Base-by-base conservation (phyloP, 2,888 invertebrate genomes). In the Mesoligia furuncula region DNA sequence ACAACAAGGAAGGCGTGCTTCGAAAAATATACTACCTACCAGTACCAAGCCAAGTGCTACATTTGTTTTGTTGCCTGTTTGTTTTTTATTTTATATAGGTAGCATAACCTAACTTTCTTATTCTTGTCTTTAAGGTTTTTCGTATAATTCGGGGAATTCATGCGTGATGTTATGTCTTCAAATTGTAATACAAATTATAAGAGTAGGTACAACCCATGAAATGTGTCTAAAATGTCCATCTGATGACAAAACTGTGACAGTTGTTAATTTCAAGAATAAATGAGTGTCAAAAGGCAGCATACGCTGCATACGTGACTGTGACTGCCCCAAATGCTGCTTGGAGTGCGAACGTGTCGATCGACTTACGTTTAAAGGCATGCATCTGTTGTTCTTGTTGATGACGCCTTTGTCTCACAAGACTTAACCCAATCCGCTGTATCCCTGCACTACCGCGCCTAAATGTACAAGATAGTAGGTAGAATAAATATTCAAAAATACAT, bases 321-420 rank as follows among this genome's bases (percentile, higher is more conserved):
- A 77, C 75, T 85, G 87, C 78, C 83, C 86, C 79, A 83, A 85
- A 80, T 86, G 61, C 70, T 72, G 71, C 57, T 73, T 77, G 71
- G 36, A 82, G 65, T 78, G 65, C 72, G 71, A 79, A 83, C 85
- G 85, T 87, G 85, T 85, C 73, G 75, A 85, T 83, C 70, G 73
- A 68, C 68, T 65, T 75, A 78, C 68, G 45, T 76, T 77, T 75
- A 66, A 70, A 75, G 57, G 65, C 74, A 76, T 68, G 75, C 71
- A 76, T 82, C 66, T 71, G 70, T 64, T 65, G 65, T 62, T 71
- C 67, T 64, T 65, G 65, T 62, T 75, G 68, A 59, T 74, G 75
- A 76, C 48, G 27, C 68, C 59, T 62, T 64, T 71, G 79, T 62
- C 62, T 73, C 17, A 36, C 66, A 54, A 57, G 20, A 48, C 13